Evolutionary conservation across 2,113 vertebrate genomes (phyloP), one percentile per base, ranked within the genome.

Genomic region (Nycticebus coucang): DNA sequence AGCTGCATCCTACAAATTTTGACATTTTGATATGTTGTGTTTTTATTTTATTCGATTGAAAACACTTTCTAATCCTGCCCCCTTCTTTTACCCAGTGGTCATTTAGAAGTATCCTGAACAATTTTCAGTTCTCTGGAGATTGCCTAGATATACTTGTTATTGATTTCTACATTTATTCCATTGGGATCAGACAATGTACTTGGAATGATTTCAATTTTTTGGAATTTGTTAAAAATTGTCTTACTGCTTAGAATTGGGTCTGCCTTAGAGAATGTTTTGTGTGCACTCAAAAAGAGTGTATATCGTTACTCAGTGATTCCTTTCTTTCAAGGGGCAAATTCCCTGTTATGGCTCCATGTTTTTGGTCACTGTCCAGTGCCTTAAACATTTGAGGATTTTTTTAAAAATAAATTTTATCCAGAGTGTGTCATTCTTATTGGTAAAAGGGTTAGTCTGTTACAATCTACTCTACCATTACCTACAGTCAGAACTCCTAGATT

Each of bases 41-140:
- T 93, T 79, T 37, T 50, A 50, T 89, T 89, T 95, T 92, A 89
- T 19, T 77, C 13, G 71, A 24, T 62, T 95, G 37, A 90, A 83
- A 92, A 59, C 2, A 66, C 50, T 66, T 66, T 64, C 33, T 59
- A 83, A 79, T 62, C n/a, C 55, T 90, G 21, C 14, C 11, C 55
- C 41, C 11, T 91, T 28, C 14, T 66, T 88, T 24, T 53, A 72
- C 53, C n/a, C 28, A 53, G 24, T 21, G 55, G 24, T 80, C 84
- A 69, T 55, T 91, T 60, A 89, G 53, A 81, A 64, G 5, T 35
- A 8, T 86, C n/a, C 86, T 89, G 5, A 4, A 89, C 24, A 88
- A 89, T 68, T 86, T 75, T 85, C 21, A 95, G 62, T 57, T 35
- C 80, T 72, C 93, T 96, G 79, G 18, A 21, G 5, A 50, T 77